Evolutionary conservation across 37 sponge, comb jelly and placozoan genomes (phyloP).

Genomic region (Ianthella basta): DNA sequence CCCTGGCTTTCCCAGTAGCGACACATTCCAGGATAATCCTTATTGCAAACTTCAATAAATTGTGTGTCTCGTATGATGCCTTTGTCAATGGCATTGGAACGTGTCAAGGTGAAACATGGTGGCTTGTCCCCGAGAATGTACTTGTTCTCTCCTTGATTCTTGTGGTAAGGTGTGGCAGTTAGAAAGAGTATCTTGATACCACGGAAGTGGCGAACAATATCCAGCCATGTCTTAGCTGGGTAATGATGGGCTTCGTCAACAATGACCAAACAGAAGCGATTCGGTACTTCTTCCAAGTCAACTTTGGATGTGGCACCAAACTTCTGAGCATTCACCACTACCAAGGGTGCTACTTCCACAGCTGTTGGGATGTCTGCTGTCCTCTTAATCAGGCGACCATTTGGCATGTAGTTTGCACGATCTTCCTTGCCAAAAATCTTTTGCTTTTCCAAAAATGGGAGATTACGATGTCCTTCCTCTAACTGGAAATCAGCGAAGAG

Average conservation of each 20-base stretch:
- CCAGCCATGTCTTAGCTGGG: slow-evolving; percentile 37
- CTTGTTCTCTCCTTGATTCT: slow-evolving; percentile 15
- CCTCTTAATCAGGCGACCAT: neutral
- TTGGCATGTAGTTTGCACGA: neutral
- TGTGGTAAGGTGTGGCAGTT: slow-evolving; percentile 38
- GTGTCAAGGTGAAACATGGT: neutral
- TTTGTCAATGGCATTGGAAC: neutral
- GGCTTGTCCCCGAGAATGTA: slow-evolving; percentile 3
- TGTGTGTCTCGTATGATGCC: neutral
- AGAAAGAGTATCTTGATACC: slow-evolving; percentile 1
- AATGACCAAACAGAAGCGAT: slow-evolving; percentile 23
- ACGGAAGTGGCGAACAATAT: neutral
- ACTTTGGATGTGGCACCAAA: neutral
- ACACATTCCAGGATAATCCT: neutral
- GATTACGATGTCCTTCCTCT: neutral
- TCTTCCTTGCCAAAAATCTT: neutral
- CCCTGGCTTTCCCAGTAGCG: too few relatives aligned
- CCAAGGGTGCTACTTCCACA: neutral
- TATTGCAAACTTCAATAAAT: neutral
- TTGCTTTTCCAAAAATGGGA: neutral
- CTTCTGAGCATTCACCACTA: slow-evolving; percentile 26
- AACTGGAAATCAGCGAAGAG: neutral
- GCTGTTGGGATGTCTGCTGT: neutral
- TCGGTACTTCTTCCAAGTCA: neutral
- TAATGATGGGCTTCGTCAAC: slow-evolving; percentile 51